These are phyloP conservation scores for Eulemur rubriventer DNA, from an alignment of 2,797 vertebrate genomes.

Conservation along the genomic window DNA sequence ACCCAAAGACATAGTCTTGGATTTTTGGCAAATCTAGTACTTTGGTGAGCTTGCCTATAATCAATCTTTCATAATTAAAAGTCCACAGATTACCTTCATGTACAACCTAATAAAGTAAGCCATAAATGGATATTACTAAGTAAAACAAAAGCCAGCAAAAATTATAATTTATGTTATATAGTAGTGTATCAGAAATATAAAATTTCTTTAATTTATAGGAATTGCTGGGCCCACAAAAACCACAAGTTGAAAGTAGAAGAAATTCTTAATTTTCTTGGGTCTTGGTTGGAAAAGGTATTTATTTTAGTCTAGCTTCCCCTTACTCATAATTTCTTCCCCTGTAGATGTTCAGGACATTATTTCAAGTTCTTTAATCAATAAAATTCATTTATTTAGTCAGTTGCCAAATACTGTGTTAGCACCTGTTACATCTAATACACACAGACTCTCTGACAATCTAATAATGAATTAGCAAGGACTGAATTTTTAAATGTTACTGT, in stretches of 20 bases:
- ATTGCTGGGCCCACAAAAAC: neutral
- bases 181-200: neutral
- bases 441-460: neutral
- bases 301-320: conserved; percentile 19
- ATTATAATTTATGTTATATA: neutral
- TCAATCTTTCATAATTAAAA: conserved; percentile 9
- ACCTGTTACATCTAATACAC: neutral
- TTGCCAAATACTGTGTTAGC: conserved; percentile 14
- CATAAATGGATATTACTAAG: neutral
- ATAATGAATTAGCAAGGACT: neutral
- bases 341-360: conserved; percentile 9
- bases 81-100: neutral
- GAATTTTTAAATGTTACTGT: neutral
- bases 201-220: conserved; percentile 7
- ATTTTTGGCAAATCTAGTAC: conserved; percentile 13
- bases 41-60: neutral
- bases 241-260: neutral
- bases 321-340: conserved; percentile 2
- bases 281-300: neutral
- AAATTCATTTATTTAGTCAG: conserved; percentile 12
- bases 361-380: conserved; percentile 36
- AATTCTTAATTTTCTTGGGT: conserved; percentile 1
- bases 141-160: conserved; percentile 30
- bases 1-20: neutral
- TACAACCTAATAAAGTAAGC: neutral